These are phyloP conservation scores for Endomychus coccineus DNA, from an alignment of 2,888 invertebrate genomes.

Conservation along the genomic window DNA sequence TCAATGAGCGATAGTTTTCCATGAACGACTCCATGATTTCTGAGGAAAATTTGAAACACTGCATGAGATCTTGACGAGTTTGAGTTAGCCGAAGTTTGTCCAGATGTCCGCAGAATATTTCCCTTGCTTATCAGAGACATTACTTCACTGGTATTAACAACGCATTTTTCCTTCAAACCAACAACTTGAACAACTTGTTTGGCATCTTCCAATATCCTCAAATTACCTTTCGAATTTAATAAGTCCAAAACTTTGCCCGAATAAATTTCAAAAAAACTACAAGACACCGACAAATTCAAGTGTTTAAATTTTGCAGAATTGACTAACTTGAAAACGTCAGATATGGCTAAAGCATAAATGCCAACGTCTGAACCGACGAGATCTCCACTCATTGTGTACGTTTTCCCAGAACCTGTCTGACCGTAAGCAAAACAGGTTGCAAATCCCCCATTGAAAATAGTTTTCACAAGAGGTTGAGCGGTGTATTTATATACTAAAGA, in stretches of 20 bases:
- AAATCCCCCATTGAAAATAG: conserved; percentile 97
- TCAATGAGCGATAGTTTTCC: conserved; percentile 99
- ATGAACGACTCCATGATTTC: conserved; percentile 70
- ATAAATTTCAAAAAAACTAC: conserved; percentile 99
- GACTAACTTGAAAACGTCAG: conserved; percentile 83
- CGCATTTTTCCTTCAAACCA: conserved; percentile 87
- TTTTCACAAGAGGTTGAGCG: conserved; percentile 95
- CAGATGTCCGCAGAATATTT: conserved; percentile 85
- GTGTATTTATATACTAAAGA: conserved; percentile 98
- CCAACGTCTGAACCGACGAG: conserved; percentile 89
- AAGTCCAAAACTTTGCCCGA: conserved; percentile 93
- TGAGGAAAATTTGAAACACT: conserved; percentile 92
- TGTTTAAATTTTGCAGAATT: conserved; percentile 73
- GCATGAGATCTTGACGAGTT: conserved; percentile 99
- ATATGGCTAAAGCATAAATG: conserved; percentile 94
- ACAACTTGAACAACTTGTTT: conserved; percentile 97
- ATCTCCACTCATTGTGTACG: conserved; percentile 98
- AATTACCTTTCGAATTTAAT: conserved; percentile 82
- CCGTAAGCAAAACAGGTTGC: conserved; percentile 99
- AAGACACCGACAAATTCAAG: conserved; percentile 79
- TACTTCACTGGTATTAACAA: conserved; percentile 87
- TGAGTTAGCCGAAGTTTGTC: conserved; percentile 94
- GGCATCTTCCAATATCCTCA: conserved; percentile 94
- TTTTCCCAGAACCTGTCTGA: conserved; percentile 95
- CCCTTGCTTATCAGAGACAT: conserved; percentile 85